These are phyloP conservation scores for Epinephelus lanceolatus DNA, from an alignment of 2,113 vertebrate genomes.

Conservation along the genomic window DNA sequence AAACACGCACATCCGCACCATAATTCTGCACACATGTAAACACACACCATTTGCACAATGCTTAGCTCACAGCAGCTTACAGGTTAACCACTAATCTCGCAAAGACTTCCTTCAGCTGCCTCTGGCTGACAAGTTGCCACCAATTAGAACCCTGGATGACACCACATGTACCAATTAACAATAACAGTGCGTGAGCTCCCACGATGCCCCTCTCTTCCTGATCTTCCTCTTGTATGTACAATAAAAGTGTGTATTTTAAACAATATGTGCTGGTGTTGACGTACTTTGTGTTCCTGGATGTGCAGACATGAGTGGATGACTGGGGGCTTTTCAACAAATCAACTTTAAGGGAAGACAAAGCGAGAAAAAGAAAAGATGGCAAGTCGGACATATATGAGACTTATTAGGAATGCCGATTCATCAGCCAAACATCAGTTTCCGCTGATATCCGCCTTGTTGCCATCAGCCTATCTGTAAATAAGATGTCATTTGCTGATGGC, in stretches of 20 bases:
- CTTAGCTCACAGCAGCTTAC: constrained; percentile 46
- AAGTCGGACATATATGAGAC: not conserved
- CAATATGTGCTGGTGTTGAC: constrained; percentile 16
- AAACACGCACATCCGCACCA: constrained; percentile 33
- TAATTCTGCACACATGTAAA: constrained; percentile 37
- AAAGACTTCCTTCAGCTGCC: constrained; percentile 48
- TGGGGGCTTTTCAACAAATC: not conserved
- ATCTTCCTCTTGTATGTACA: constrained; percentile 73
- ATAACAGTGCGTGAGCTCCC: constrained; percentile 52
- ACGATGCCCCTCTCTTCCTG: constrained; percentile 43
- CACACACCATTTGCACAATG: constrained; percentile 16
- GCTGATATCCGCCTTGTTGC: too few species aligned
- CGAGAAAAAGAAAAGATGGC: not conserved
- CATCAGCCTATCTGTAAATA: too few species aligned
- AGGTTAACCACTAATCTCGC: constrained; percentile 46
- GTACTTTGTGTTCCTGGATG: constrained; percentile 45
- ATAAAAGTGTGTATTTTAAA: constrained; percentile 85
- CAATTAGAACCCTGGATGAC: constrained; percentile 54
- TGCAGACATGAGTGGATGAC: not conserved
- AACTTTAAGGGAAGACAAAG: not conserved
- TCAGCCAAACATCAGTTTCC: too few species aligned
- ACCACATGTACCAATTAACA: constrained; percentile 53
- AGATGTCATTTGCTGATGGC: too few species aligned
- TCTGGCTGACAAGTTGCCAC: constrained; percentile 49
- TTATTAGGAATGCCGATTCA: too few species aligned